These are phyloP conservation scores for Tylochromis polylepis DNA, from an alignment of 2,113 vertebrate genomes.

Conservation along the genomic window DNA sequence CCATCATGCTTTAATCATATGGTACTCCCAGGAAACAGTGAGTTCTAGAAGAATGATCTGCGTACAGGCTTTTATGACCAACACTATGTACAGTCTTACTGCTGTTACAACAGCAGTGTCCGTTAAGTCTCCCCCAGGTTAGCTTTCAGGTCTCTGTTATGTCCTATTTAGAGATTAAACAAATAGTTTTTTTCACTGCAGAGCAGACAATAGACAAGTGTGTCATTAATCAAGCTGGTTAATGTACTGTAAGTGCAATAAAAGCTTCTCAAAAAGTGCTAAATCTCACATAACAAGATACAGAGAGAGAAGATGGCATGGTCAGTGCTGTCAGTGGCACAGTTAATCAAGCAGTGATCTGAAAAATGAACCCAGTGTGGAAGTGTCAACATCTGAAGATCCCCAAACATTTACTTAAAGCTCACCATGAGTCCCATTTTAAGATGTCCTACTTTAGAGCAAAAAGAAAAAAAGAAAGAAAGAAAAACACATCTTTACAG, in stretches of 20 bases:
- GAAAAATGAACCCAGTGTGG: neutral
- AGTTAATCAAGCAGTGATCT: neutral
- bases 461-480: neutral
- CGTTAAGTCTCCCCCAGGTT: neutral
- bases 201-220: neutral
- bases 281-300: neutral
- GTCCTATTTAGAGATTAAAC: neutral
- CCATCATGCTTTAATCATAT: neutral
- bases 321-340: neutral
- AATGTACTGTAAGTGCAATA: neutral
- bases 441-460: neutral
- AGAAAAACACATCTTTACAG: neutral
- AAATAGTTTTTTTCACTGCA: neutral
- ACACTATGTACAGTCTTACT: neutral
- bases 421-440: neutral
- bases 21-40: neutral
- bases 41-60: neutral
- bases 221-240: neutral
- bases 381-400: neutral
- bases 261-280: neutral
- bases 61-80: neutral
- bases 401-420: neutral
- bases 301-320: neutral
- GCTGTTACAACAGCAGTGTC: neutral
- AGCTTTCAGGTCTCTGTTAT: neutral